These are phyloP conservation scores for Drosophila grimshawi DNA, from an alignment of 1,140 invertebrate species.

Conservation along the genomic window DNA sequence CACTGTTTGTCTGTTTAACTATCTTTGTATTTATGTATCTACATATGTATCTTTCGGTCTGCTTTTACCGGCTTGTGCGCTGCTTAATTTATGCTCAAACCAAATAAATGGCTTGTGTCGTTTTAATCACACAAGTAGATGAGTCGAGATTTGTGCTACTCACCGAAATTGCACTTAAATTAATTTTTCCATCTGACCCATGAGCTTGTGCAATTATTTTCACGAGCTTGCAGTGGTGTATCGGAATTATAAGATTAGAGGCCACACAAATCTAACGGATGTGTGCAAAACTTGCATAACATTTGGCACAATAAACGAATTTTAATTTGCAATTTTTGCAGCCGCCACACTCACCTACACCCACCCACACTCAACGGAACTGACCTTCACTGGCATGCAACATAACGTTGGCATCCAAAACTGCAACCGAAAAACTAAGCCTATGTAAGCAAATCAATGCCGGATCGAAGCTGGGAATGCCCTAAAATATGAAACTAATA, in stretches of 20 bases:
- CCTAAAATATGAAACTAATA: not conserved
- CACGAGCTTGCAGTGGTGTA: conserved; percentile 52
- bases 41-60: conserved; percentile 55
- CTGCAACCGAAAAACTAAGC: conserved; percentile 73
- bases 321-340: conserved; percentile 44
- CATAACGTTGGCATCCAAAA: conserved; percentile 44
- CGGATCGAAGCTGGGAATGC: conserved; percentile 20
- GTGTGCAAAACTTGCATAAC: conserved; percentile 42
- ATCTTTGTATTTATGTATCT: conserved; percentile 21
- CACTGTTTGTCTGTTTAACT: conserved; percentile 19
- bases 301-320: conserved; percentile 56
- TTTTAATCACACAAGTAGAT: conserved; percentile 64
- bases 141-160: conserved; percentile 68
- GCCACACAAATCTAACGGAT: conserved; percentile 48
- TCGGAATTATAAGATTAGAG: conserved; percentile 59
- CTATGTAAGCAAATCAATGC: conserved; percentile 5
- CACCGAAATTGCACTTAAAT: conserved; percentile 57
- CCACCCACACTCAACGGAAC: conserved; percentile 11
- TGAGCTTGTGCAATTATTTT: conserved; percentile 71
- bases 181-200: conserved; percentile 42
- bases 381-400: conserved; percentile 57
- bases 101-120: conserved; percentile 66
- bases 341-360: conserved; percentile 1
- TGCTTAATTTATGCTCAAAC: conserved; percentile 66
- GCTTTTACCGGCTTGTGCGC: conserved; percentile 33